These are phyloP conservation scores for Pangasius larnaudii DNA, from an alignment of 2,797 vertebrate species.

Conservation along the genomic window DNA sequence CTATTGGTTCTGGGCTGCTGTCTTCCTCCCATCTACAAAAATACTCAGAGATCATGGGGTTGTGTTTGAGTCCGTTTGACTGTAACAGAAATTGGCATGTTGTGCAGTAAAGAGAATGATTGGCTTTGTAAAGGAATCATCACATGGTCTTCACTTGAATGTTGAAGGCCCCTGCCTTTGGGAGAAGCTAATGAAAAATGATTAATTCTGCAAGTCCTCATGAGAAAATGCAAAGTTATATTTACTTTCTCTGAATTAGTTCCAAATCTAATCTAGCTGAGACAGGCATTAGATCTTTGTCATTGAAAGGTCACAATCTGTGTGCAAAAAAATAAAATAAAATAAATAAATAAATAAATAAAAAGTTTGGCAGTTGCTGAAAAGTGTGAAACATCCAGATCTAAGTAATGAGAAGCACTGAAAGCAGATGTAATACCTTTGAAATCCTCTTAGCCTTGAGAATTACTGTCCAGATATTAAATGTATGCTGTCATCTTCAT, in stretches of 20 bases:
- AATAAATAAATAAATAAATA: no score
- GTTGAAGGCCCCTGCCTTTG: not conserved
- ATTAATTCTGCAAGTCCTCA: conserved; percentile 9
- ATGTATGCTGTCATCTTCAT: conserved; percentile 23
- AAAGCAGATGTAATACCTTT: conserved; percentile 9
- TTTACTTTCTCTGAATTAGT: not conserved
- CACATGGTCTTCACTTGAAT: conserved; percentile 4
- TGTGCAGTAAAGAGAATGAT: conserved; percentile 65
- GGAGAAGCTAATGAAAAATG: conserved; percentile 14
- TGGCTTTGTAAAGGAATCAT: conserved; percentile 52
- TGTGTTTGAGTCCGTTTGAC: conserved; percentile 63
- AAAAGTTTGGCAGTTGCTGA: not conserved
- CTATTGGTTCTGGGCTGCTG: conserved; percentile 62
- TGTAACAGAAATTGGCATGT: conserved; percentile 61
- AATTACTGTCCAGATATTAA: conserved; percentile 12
- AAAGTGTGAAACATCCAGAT: not conserved
- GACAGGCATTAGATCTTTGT: not conserved
- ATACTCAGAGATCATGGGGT: conserved; percentile 55
- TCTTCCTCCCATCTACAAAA: conserved; percentile 50
- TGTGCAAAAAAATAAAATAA: not conserved
- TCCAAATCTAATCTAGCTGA: not conserved
- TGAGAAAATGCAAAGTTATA: not conserved
- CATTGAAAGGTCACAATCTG: not conserved
- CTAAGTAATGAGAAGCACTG: not conserved
- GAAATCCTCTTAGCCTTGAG: not conserved